Percentiles rank a stretch among this genome's conserved stretches.
Conservation (phyloP, 2,113 vertebrate species). For the Percina caprodes region DNA sequence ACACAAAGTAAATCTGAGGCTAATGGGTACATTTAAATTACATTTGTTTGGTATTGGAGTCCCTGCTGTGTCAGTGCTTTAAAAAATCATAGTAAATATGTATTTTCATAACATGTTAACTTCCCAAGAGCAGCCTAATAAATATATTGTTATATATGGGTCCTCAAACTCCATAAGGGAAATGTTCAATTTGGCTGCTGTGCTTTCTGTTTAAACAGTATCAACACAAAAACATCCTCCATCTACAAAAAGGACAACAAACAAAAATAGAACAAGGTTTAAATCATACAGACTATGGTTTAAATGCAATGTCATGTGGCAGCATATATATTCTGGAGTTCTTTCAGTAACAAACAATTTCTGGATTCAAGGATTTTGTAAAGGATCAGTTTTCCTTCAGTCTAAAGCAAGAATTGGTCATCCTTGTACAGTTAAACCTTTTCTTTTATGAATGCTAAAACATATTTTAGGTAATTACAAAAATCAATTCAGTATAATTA, state of each 20-base stretch:
- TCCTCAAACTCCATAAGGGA: not conserved
- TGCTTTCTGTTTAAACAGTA: not conserved
- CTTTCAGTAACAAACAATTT: not conserved
- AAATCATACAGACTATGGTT: not conserved
- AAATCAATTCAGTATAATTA: not conserved
- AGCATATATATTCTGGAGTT: not conserved
- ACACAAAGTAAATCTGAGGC: too few species aligned
- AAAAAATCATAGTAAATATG: not conserved
- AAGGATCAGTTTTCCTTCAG: not conserved
- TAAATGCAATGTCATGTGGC: not conserved
- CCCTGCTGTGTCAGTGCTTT: not conserved
- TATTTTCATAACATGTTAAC: not conserved
- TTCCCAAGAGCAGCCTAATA: not conserved
- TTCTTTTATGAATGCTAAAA: not conserved
- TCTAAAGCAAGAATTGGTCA: not conserved
- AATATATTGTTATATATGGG: not conserved
- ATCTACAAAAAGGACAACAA: not conserved
- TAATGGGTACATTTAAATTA: too few species aligned
- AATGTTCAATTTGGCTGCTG: not conserved
- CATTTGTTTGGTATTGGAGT: not conserved
- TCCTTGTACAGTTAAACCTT: not conserved
- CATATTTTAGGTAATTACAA: not conserved
- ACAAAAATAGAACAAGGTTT: not conserved
- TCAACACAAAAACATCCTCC: not conserved
- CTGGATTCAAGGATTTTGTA: not conserved